Conservation (phyloP, 2,113 vertebrate genomes). For the Saccopteryx leptura region DNA sequence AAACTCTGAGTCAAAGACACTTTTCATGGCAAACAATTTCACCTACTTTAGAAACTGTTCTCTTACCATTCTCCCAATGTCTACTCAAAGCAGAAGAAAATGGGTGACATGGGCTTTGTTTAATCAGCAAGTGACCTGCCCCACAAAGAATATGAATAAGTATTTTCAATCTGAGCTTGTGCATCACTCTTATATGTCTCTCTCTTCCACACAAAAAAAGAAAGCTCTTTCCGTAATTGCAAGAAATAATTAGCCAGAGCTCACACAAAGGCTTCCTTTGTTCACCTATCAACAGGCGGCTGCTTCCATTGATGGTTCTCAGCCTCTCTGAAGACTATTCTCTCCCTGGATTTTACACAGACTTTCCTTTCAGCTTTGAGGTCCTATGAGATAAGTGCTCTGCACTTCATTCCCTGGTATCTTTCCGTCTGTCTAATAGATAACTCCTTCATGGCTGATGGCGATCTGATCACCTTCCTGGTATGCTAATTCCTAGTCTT, state of each 20-base stretch:
- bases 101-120: constrained; percentile 68
- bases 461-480: constrained; percentile 52
- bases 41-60: constrained; percentile 73
- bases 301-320: constrained; percentile 70
- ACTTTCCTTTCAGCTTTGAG: constrained; percentile 61
- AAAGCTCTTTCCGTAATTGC: constrained; percentile 78
- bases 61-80: constrained; percentile 61
- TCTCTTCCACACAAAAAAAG: constrained; percentile 59
- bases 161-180: constrained; percentile 77
- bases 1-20: constrained; percentile 82
- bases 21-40: constrained; percentile 81
- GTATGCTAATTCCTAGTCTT: neutral
- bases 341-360: constrained; percentile 68
- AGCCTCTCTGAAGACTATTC: constrained; percentile 70
- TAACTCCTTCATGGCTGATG: neutral
- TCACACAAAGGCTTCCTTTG: constrained; percentile 78
- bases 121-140: constrained; percentile 65
- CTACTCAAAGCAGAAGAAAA: constrained; percentile 7
- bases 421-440: constrained; percentile 35
- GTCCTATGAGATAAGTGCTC: constrained; percentile 60
- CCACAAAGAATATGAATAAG: constrained; percentile 75
- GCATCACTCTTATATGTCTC: constrained; percentile 73
- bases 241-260: constrained; percentile 78
- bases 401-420: neutral
- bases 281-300: constrained; percentile 76